Evolutionary conservation across 2,888 invertebrate species (phyloP).

Genomic region (Doris montereyensis): DNA sequence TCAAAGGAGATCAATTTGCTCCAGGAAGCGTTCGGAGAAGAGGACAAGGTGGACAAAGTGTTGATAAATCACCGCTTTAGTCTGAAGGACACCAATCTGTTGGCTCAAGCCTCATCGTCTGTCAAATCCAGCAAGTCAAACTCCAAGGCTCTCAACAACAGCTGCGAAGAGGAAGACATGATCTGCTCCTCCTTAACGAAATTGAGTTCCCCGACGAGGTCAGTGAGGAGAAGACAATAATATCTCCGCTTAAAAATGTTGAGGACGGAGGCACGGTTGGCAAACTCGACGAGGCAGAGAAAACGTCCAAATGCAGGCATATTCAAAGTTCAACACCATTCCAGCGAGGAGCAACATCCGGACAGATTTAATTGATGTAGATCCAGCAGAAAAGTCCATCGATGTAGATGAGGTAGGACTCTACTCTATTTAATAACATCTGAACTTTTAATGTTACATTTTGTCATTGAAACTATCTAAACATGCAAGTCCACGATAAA

Average conservation of each 20-base stretch:
- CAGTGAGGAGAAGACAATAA: too few species aligned
- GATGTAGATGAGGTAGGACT: slow-evolving; percentile 42
- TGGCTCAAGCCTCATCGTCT: slow-evolving; percentile 35
- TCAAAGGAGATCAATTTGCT: slow-evolving; percentile 75
- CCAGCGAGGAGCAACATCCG: slow-evolving; percentile 44
- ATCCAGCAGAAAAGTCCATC: slow-evolving; percentile 38
- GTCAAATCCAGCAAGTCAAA: slow-evolving; percentile 15
- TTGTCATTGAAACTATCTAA: too few species aligned
- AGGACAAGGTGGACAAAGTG: slow-evolving; percentile 43
- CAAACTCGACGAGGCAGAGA: slow-evolving; percentile 55
- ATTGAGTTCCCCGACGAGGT: too few species aligned
- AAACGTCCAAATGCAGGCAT: slow-evolving; percentile 66
- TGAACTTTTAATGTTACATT: too few species aligned
- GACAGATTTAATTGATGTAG: slow-evolving; percentile 44
- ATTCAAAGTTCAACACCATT: slow-evolving; percentile 63
- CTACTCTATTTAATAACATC: not conserved
- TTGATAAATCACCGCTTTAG: slow-evolving; percentile 42
- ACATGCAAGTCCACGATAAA: too few species aligned
- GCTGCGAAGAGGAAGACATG: slow-evolving; percentile 37
- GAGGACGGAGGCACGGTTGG: not conserved
- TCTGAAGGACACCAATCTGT: slow-evolving; percentile 58
- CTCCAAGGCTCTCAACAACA: slow-evolving; percentile 41
- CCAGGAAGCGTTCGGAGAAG: slow-evolving; percentile 47
- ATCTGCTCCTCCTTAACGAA: too few species aligned
- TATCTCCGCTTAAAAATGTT: not conserved